Evolutionary conservation across 2,888 invertebrate genomes (phyloP), one percentile per base, ranked within the genome.

Genomic region (Pegoplata infirma): DNA sequence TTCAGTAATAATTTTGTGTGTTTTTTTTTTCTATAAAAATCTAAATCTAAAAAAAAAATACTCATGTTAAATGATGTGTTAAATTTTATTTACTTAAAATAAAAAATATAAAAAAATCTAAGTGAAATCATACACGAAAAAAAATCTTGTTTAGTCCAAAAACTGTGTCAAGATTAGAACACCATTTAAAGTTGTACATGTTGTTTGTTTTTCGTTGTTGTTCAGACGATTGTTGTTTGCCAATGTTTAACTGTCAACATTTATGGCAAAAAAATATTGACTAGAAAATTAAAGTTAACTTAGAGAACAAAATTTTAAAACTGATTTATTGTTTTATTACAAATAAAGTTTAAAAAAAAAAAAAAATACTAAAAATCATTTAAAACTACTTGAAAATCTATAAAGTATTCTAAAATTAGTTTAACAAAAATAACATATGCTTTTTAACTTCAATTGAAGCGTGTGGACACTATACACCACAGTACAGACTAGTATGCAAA

Each of bases 131-230:
- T 1, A 16, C n/a, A 16, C n/a, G 0, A 5, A 53, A 55, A 55
- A 55, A 44, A 21, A 25, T 66, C 16, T 53, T 16, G 46, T 16
- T 61, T 46, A 56, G 14, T 1, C 7, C 12, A 19, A 63, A 73
- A 78, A 53, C 64, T 78, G 40, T 78, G 78, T 78, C 78, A 78
- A 78, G 78, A 78, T 74, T 78, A 47, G 68, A 74, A 67, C 32
- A 55, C 78, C 78, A 74, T 78, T 74, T 78, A 59, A 61, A 73
- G 59, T 63, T 49, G 56, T 40, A 74, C 61, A 64, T 61, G 28
- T 72, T 58, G 68, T 25, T 64, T 61, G 44, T 47, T 77, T 56
- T 32, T 5, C 40, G 69, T 28, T 56, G 5, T 36, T 17, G 49
- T 55, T 23, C 44, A 7, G 44, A n/a, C n/a, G n/a, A 40, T 32